These are phyloP conservation scores for Miltochrista miniata DNA, from an alignment of 2,888 invertebrate genomes.

Conservation along the genomic window DNA sequence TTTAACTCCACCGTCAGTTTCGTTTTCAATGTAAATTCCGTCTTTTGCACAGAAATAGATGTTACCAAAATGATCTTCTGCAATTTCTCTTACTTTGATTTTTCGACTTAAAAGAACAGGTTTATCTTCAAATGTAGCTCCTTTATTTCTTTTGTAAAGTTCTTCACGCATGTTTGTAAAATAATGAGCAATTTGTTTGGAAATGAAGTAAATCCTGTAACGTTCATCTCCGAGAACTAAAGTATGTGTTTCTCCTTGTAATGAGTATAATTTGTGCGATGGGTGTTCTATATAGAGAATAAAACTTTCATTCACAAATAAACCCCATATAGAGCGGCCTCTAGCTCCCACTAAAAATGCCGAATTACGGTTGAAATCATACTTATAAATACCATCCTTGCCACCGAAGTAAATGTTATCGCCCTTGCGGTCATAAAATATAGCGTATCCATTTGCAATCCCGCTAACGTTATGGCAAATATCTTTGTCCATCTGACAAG, in stretches of 20 bases:
- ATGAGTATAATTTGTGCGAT: background rate
- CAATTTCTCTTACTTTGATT: background rate
- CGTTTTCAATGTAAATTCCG: background rate
- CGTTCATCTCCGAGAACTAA: background rate
- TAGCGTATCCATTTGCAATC: background rate
- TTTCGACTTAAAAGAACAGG: background rate
- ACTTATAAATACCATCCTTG: background rate
- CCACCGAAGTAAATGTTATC: slow-evolving; percentile 1
- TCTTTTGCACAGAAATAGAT: background rate
- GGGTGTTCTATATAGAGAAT: background rate
- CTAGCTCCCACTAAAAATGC: background rate
- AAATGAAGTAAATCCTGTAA: background rate
- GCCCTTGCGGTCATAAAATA: background rate
- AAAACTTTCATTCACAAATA: background rate
- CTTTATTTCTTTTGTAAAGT: background rate
- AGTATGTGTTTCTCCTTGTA: background rate
- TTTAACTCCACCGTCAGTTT: background rate
- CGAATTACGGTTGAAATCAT: background rate
- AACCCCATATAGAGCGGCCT: background rate
- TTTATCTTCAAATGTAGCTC: background rate
- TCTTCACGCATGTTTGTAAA: background rate
- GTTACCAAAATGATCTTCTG: background rate
- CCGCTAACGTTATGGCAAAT: background rate
- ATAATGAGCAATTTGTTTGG: background rate
- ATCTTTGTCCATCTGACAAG: background rate